A percentile compares a stretch with the other conserved stretches of the same genome.
These are phyloP conservation scores for Hydra vulgaris DNA, from an alignment of 30 jellyfish, hydroid and myxozoan genomes.

Conservation along the genomic window DNA sequence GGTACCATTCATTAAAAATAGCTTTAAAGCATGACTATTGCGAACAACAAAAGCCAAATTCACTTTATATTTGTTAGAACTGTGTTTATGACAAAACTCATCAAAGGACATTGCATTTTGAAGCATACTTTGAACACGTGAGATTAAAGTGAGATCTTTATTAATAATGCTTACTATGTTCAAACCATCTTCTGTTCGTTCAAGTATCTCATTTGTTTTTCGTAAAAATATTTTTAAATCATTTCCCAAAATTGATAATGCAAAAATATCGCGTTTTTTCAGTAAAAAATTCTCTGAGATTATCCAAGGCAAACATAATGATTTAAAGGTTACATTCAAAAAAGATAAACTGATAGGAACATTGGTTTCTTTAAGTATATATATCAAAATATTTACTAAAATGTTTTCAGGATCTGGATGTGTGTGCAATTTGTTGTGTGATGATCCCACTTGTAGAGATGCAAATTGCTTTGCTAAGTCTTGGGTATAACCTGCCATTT, in stretches of 20 bases:
- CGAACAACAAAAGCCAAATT: not conserved
- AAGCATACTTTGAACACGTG: not conserved
- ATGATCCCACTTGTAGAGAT: not conserved
- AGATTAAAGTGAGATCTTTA: not conserved
- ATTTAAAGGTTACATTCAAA: conserved; percentile 1
- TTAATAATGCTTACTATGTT: not conserved
- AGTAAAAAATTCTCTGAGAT: not conserved
- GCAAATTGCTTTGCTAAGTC: not conserved
- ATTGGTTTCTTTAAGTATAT: not conserved
- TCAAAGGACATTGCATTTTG: not conserved
- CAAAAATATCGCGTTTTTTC: not conserved
- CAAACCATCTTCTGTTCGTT: not conserved
- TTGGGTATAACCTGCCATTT: not conserved
- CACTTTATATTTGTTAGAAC: conserved; percentile 14
- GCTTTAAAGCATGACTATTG: conserved; percentile 10
- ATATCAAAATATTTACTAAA: not conserved
- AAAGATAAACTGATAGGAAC: conserved; percentile 17
- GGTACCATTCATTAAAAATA: not conserved
- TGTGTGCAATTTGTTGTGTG: not conserved
- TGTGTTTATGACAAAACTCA: not conserved
- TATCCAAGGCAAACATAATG: not conserved
- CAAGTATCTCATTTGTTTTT: no score
- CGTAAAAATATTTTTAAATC: conserved; percentile 9
- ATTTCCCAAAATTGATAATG: conserved; percentile 11
- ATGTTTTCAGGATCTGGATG: not conserved